A percentile compares a stretch with the other conserved stretches of the same genome.
These are phyloP conservation scores for Corythucha ciliata DNA, from an alignment of 2,888 invertebrate species.

Conservation along the genomic window DNA sequence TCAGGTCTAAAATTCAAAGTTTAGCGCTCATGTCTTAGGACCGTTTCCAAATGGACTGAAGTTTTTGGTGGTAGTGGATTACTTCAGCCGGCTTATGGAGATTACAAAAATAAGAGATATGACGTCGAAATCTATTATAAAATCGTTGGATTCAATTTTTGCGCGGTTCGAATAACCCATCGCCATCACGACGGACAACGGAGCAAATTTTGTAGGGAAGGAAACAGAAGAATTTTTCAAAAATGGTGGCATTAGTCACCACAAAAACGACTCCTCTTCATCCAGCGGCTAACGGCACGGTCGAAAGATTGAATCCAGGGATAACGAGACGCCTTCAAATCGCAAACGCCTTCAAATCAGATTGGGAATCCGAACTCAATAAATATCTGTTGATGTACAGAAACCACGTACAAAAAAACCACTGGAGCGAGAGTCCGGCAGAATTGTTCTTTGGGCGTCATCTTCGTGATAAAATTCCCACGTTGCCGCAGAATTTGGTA, in stretches of 20 bases:
- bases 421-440: not conserved
- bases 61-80: conserved; percentile 4
- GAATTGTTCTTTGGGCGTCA: not conserved
- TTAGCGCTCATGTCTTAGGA: conserved; percentile 8
- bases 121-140: not conserved
- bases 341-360: not conserved
- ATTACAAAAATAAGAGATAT: not conserved
- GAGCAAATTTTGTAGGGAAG: conserved; percentile 8
- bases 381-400: conserved; percentile 15
- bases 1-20: conserved; percentile 9
- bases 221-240: conserved; percentile 18
- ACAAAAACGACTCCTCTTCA: conserved; percentile 27
- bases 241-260: not conserved
- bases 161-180: conserved; percentile 1
- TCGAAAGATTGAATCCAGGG: conserved; percentile 6
- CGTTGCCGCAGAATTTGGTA: not conserved
- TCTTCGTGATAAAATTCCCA: not conserved
- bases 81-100: conserved; percentile 2
- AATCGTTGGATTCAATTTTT: not conserved
- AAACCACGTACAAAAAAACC: not conserved
- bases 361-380: conserved; percentile 15
- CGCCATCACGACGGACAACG: conserved; percentile 6
- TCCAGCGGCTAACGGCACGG: conserved; percentile 28
- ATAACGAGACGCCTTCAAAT: conserved; percentile 10
- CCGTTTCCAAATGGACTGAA: conserved; percentile 4